Evolutionary conservation across 2,888 invertebrate genomes (phyloP).

Genomic region (Kryphioiulus occultus): DNA sequence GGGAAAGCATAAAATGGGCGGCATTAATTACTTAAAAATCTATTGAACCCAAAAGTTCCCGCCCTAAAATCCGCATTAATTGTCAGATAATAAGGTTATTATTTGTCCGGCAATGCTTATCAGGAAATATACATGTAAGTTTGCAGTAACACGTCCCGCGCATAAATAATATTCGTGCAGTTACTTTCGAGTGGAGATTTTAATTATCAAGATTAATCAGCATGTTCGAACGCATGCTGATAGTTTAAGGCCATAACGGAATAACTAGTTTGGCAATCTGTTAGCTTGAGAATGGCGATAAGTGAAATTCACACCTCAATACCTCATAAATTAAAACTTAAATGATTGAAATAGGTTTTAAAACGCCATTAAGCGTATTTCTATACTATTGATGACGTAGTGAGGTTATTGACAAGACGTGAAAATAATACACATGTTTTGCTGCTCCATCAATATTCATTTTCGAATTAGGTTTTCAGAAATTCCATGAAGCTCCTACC

Average conservation of each 20-base stretch:
- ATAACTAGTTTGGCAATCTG: background rate
- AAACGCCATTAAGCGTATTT: background rate
- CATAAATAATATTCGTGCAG: background rate
- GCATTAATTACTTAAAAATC: background rate
- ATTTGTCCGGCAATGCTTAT: conserved; percentile 15
- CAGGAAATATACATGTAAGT: conserved; percentile 27
- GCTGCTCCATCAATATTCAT: too few relatives aligned
- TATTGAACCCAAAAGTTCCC: background rate
- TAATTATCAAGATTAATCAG: background rate
- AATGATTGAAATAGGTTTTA: background rate
- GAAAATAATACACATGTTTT: background rate
- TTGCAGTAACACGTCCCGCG: background rate
- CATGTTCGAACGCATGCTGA: background rate
- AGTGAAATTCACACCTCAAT: background rate
- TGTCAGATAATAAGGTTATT: conserved; percentile 18
- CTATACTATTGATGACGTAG: background rate
- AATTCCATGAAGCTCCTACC: too few relatives aligned
- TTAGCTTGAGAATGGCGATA: background rate
- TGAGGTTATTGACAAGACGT: background rate
- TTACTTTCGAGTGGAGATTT: background rate
- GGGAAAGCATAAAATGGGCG: background rate
- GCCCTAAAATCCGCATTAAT: background rate
- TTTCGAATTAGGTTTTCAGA: too few relatives aligned
- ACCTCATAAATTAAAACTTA: background rate
- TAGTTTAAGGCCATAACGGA: conserved; percentile 1